Conservation (phyloP, 2,113 vertebrate genomes). For the Chrysemys picta region DNA sequence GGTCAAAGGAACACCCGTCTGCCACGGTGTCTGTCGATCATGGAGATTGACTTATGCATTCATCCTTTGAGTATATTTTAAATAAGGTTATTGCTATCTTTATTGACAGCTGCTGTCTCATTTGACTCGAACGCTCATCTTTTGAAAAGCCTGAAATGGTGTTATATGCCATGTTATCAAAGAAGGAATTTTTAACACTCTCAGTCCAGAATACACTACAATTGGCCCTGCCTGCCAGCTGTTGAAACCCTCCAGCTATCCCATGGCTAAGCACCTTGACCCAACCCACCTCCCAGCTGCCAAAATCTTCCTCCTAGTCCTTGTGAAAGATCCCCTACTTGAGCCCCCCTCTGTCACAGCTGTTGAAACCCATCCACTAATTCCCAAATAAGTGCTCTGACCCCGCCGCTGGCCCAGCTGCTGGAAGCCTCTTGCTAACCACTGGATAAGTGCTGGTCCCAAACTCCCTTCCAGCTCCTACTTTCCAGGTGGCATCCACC, state of each 20-base stretch:
- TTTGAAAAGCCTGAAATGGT: slow-evolving; percentile 32
- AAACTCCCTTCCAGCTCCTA: neutral
- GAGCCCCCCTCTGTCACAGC: slow-evolving; percentile 61
- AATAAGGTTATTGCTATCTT: slow-evolving; percentile 57
- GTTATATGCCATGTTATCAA: slow-evolving; percentile 19
- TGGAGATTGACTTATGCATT: slow-evolving; percentile 42
- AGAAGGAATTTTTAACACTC: slow-evolving; percentile 31
- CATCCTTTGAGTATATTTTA: slow-evolving; percentile 58
- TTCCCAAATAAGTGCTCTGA: slow-evolving; percentile 66
- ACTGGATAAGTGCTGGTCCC: neutral
- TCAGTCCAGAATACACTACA: slow-evolving; percentile 1
- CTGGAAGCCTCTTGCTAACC: slow-evolving; percentile 52
- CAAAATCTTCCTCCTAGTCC: slow-evolving; percentile 55
- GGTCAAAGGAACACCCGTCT: slow-evolving; percentile 53
- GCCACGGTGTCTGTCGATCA: slow-evolving; percentile 30
- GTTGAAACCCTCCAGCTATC: slow-evolving; percentile 59
- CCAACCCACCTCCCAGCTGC: slow-evolving; percentile 57
- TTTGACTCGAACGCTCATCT: slow-evolving; percentile 41
- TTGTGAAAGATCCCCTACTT: slow-evolving; percentile 53
- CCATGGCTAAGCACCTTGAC: slow-evolving; percentile 51
- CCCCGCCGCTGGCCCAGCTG: slow-evolving; percentile 57
- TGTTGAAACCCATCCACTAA: slow-evolving; percentile 54
- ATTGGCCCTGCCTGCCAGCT: slow-evolving; percentile 25
- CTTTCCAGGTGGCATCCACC: slow-evolving; percentile 66
- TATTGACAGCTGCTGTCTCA: slow-evolving; percentile 55